A percentile compares a stretch with the other conserved stretches of the same genome.
These are phyloP conservation scores for Apotomis betuletana DNA, from an alignment of 2,888 invertebrate genomes.

Conservation along the genomic window DNA sequence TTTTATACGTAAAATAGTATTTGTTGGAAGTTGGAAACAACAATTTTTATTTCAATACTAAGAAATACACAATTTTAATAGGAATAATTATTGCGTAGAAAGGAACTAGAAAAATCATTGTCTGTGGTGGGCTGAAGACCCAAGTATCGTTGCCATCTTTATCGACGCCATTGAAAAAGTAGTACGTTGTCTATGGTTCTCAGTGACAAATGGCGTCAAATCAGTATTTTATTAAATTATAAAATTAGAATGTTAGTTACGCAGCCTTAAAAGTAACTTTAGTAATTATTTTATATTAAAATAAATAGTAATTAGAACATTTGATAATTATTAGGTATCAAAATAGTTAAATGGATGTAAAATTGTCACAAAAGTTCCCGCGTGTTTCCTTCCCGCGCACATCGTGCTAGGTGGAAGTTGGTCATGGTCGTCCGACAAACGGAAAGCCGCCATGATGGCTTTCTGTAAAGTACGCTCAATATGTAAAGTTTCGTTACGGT, in stretches of 20 bases:
- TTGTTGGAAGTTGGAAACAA: no score
- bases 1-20: no score
- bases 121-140: constrained; percentile 31
- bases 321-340: constrained; percentile 19
- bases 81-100: no score
- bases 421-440: constrained; percentile 85
- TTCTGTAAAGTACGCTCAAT: constrained; percentile 89
- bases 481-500: constrained; percentile 88
- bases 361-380: constrained; percentile 69
- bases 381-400: constrained; percentile 88
- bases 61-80: no score
- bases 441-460: constrained; percentile 93
- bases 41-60: no score
- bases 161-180: constrained; percentile 6
- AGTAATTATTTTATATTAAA: constrained; percentile 23
- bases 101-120: neutral
- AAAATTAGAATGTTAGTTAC: neutral
- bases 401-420: constrained; percentile 87
- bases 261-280: neutral
- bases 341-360: constrained; percentile 50
- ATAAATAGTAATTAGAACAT: neutral
- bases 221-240: constrained; percentile 23
- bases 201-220: constrained; percentile 27
- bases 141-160: constrained; percentile 8
- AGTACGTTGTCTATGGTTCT: constrained; percentile 36